Percentiles rank a stretch among this genome's conserved stretches.
These are phyloP conservation scores for Yoshiicerus persimilis DNA, from an alignment of 1,140 invertebrate species.

Conservation along the genomic window DNA sequence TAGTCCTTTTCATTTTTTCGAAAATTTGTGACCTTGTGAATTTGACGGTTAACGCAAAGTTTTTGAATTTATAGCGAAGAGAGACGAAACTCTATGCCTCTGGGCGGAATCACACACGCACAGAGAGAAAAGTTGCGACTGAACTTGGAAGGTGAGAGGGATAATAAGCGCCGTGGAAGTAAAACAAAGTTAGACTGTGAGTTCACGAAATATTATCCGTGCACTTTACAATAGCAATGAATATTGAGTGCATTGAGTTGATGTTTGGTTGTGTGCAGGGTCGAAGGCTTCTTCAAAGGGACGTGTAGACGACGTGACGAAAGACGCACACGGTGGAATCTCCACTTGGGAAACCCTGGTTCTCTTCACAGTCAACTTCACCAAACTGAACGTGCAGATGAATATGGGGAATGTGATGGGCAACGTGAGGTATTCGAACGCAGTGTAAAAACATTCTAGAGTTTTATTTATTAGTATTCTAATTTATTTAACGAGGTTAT, in stretches of 20 bases:
- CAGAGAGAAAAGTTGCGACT: constrained; percentile 34
- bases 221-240: too few species aligned
- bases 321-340: constrained; percentile 18
- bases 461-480: neutral
- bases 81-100: constrained; percentile 32
- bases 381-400: constrained; percentile 92
- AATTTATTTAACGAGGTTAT: neutral
- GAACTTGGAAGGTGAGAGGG: constrained; percentile 40
- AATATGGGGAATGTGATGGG: constrained; percentile 99
- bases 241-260: neutral
- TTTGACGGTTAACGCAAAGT: too few species aligned
- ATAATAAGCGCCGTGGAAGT: constrained; percentile 35
- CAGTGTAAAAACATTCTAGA: neutral
- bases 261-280: neutral
- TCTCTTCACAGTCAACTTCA: constrained; percentile 92
- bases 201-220: neutral
- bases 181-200: constrained; percentile 31
- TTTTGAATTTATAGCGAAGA: constrained; percentile 40
- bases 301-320: neutral
- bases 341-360: constrained; percentile 87
- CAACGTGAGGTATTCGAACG: constrained; percentile 73
- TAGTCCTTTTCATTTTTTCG: too few species aligned
- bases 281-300: constrained; percentile 24
- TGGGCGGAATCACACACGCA: neutral
- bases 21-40: too few species aligned